Percentiles rank a stretch among this genome's conserved stretches.
These are phyloP conservation scores for Medauroidea extradentata DNA, from an alignment of 1,140 invertebrate genomes.

Conservation along the genomic window DNA sequence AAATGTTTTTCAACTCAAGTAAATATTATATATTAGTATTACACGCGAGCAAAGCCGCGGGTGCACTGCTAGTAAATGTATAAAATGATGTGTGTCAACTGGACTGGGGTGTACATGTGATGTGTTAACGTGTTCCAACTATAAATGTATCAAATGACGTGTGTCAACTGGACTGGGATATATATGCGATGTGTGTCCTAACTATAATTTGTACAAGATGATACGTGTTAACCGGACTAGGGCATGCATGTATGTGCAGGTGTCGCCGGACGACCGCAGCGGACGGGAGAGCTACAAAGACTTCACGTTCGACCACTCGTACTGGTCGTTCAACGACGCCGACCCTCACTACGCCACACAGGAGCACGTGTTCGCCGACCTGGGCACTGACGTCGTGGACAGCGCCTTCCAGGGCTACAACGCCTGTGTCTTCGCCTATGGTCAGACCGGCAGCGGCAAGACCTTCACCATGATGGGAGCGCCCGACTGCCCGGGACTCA, in stretches of 20 bases:
- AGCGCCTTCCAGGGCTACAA: conserved; percentile 96
- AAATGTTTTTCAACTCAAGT: too few species aligned
- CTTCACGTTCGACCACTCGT: conserved; percentile 91
- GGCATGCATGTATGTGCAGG: neutral
- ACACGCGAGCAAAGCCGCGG: too few species aligned
- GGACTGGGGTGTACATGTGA: too few species aligned
- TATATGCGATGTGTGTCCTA: too few species aligned
- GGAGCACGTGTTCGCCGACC: conserved; percentile 81
- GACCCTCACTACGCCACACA: conserved; percentile 75
- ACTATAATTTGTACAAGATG: too few species aligned
- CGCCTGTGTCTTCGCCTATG: conserved; percentile 94
- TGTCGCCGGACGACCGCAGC: conserved; percentile 20
- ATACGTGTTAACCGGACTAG: neutral
- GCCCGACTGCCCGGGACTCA: conserved; percentile 33
- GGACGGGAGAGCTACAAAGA: conserved; percentile 71
- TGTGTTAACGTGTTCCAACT: too few species aligned
- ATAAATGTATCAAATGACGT: too few species aligned
- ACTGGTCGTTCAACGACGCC: conserved; percentile 74
- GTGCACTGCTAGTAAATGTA: too few species aligned
- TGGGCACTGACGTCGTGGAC: conserved; percentile 86
- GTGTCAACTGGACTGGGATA: too few species aligned
- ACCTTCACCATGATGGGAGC: conserved; percentile 99
- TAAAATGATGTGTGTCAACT: too few species aligned
- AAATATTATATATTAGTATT: too few species aligned
- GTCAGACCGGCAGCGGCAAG: conserved; percentile 94